Evolutionary conservation across 2,113 vertebrate species (phyloP).

Genomic region (Helogale parvula): DNA sequence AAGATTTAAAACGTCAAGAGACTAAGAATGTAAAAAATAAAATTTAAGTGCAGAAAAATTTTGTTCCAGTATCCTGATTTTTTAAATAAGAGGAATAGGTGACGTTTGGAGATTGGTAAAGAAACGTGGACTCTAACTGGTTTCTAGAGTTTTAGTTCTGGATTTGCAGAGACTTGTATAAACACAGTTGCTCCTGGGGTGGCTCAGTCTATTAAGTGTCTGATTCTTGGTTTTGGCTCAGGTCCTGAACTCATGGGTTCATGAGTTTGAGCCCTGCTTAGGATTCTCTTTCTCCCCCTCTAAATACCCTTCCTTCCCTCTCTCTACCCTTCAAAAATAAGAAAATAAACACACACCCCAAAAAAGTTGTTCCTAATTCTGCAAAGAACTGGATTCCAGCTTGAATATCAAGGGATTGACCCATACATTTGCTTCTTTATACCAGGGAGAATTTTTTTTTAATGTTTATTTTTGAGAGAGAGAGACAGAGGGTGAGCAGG

Average conservation of each 20-base stretch:
- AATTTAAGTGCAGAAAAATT: not conserved
- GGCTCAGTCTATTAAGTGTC: too few relatives aligned
- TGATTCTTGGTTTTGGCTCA: too few relatives aligned
- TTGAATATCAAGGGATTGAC: not conserved
- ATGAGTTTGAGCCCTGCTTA: too few relatives aligned
- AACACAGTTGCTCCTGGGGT: not conserved
- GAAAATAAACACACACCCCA: too few relatives aligned
- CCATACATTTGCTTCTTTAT: not conserved
- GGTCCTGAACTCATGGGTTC: too few relatives aligned
- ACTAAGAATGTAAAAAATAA: not conserved
- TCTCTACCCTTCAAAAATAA: too few relatives aligned
- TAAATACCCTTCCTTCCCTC: too few relatives aligned
- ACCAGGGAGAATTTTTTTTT: not conserved
- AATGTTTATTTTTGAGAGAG: too few relatives aligned
- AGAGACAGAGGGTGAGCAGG: too few relatives aligned
- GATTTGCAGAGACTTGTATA: not conserved
- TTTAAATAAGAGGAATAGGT: not conserved
- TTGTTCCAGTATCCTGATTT: not conserved
- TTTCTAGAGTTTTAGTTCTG: not conserved
- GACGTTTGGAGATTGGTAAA: not conserved
- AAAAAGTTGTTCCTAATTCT: not conserved
- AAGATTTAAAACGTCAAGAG: not conserved
- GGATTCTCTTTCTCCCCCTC: too few relatives aligned
- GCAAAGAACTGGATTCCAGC: not conserved
- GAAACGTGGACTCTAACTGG: not conserved